Percentiles rank a stretch among this genome's conserved stretches.
Evolutionary conservation across 2,113 vertebrate species (phyloP).

Genomic region (Sceloporus tristichus): DNA sequence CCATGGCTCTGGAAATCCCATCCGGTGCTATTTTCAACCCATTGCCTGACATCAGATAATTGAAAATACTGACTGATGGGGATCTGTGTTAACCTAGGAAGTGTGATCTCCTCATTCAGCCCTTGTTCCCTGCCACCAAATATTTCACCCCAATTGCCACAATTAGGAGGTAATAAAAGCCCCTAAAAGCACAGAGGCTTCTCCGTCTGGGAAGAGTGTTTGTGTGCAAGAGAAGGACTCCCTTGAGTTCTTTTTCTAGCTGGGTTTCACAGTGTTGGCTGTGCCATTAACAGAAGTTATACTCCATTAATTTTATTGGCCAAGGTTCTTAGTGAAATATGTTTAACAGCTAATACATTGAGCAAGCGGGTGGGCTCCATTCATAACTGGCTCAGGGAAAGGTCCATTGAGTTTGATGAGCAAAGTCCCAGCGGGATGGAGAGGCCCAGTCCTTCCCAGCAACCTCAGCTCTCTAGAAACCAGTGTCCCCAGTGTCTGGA

Average conservation of each 20-base stretch:
- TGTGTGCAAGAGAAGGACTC: not conserved
- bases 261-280: not conserved
- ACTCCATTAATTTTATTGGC: slow-evolving; percentile 8
- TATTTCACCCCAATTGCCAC: not conserved
- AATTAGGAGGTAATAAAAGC: slow-evolving; percentile 22
- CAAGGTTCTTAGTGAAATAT: not conserved
- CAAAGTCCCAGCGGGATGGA: not conserved
- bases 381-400: not conserved
- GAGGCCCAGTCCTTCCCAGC: not conserved
- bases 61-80: slow-evolving; percentile 16
- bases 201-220: rapidly evolving
- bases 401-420: not conserved
- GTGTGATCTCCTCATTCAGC: not conserved
- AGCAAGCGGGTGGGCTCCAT: not conserved
- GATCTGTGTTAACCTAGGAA: not conserved
- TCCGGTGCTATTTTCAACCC: not conserved
- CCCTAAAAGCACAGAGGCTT: rapidly evolving
- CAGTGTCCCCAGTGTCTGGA: not conserved
- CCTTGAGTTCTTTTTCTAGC: rapidly evolving
- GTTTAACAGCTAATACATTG: not conserved
- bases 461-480: not conserved
- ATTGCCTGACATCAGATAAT: not conserved
- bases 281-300: not conserved
- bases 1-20: slow-evolving; percentile 17
- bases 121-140: slow-evolving; percentile 13